These are phyloP conservation scores for Sipha flava DNA, from an alignment of 1,140 invertebrate genomes.

Conservation along the genomic window DNA sequence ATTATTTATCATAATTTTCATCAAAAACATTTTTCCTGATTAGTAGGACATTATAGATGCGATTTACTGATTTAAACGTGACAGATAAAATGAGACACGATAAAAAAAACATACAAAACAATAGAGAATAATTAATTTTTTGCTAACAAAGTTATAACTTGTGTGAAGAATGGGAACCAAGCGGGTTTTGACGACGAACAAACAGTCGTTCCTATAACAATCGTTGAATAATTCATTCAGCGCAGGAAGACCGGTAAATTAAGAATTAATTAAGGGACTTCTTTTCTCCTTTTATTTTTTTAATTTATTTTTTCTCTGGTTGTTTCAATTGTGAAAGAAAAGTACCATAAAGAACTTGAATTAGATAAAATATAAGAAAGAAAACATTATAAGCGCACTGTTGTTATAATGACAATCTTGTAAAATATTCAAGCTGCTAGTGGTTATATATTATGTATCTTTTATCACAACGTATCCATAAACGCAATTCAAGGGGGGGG, in stretches of 20 bases:
- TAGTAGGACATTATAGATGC: background rate
- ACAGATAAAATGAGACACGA: background rate
- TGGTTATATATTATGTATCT: background rate
- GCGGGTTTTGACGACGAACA: background rate
- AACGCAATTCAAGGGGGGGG: too few species aligned
- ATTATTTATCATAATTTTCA: too few species aligned
- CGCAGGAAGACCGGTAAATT: background rate
- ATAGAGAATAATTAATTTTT: constrained; percentile 4
- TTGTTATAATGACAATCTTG: background rate
- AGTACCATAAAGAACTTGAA: background rate
- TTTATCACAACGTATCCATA: too few species aligned
- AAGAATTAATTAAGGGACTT: constrained; percentile 12
- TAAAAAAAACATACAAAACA: background rate
- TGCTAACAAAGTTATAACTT: background rate
- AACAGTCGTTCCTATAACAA: background rate
- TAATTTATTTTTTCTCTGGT: background rate
- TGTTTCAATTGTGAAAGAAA: background rate
- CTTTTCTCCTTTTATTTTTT: background rate
- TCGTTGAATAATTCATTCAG: constrained; percentile 8
- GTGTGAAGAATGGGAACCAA: background rate
- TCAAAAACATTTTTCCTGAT: background rate
- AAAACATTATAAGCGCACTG: background rate
- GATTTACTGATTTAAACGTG: background rate
- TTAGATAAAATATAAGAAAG: background rate
- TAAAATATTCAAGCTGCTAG: background rate